These are phyloP conservation scores for Nymphalis polychloros DNA, from an alignment of 2,888 invertebrate genomes.

Conservation along the genomic window DNA sequence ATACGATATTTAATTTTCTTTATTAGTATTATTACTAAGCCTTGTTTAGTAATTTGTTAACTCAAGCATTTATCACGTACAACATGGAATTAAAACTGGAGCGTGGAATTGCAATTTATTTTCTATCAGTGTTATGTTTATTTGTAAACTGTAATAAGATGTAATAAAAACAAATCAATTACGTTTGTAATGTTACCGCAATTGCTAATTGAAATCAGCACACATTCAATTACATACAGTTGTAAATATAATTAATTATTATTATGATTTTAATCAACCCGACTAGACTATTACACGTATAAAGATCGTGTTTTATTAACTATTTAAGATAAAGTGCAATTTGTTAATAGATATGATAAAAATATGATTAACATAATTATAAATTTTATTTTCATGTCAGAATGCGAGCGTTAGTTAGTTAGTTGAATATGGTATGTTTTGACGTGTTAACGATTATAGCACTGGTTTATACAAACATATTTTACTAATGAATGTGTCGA, in stretches of 20 bases:
- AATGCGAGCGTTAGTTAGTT: constrained; percentile 51
- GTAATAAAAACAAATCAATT: constrained; percentile 16
- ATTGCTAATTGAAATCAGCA: constrained; percentile 30
- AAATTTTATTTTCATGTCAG: constrained; percentile 51
- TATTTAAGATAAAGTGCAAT: constrained; percentile 43
- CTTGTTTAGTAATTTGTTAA: too few relatives aligned
- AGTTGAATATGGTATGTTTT: constrained; percentile 56
- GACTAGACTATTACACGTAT: constrained; percentile 49
- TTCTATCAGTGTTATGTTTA: not conserved
- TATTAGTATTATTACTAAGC: too few relatives aligned
- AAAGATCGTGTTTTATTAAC: constrained; percentile 54
- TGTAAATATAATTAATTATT: constrained; percentile 39
- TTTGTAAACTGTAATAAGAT: not conserved
- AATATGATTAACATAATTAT: constrained; percentile 56
- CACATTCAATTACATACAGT: constrained; percentile 30
- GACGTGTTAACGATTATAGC: constrained; percentile 53
- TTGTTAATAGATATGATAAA: constrained; percentile 48
- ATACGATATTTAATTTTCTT: too few relatives aligned
- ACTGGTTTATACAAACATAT: constrained; percentile 41
- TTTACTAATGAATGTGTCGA: constrained; percentile 47
- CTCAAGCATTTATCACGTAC: too few relatives aligned
- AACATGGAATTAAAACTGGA: too few relatives aligned
- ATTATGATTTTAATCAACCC: constrained; percentile 40
- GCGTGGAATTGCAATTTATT: too few relatives aligned
- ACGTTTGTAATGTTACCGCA: constrained; percentile 17